Evolutionary conservation across 2,797 vertebrate species (phyloP).

Genomic region (Enteromius radiatus): DNA sequence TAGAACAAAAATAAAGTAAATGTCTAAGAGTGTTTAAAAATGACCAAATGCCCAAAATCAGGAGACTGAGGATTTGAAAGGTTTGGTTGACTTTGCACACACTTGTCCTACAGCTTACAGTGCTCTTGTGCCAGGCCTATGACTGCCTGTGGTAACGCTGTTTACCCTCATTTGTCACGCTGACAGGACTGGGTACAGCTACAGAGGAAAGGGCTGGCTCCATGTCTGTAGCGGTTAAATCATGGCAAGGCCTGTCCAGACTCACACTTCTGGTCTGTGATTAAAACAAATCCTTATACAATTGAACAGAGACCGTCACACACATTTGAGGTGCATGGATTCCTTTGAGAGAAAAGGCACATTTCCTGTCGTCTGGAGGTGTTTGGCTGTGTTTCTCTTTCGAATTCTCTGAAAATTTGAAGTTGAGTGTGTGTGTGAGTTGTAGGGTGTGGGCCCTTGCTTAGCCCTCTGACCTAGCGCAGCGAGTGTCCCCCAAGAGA

Average conservation of each 20-base stretch:
- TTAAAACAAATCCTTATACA: constrained; percentile 33
- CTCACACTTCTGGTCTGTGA: constrained; percentile 30
- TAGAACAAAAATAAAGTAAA: neutral
- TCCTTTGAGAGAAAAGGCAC: neutral
- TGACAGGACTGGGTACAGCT: constrained; percentile 69
- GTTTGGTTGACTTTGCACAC: constrained; percentile 57
- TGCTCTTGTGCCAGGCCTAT: constrained; percentile 70
- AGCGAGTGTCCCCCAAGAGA: constrained; percentile 68
- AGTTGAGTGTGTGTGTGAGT: neutral
- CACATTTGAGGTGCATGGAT: neutral
- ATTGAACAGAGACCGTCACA: constrained; percentile 8
- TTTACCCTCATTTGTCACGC: constrained; percentile 75
- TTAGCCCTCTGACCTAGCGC: constrained; percentile 61
- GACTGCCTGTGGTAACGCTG: constrained; percentile 68
- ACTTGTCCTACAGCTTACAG: constrained; percentile 60
- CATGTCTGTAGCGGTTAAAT: constrained; percentile 30
- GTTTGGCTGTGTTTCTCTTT: constrained; percentile 28
- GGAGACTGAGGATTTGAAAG: neutral
- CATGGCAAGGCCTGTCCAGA: constrained; percentile 16
- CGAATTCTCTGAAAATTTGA: constrained; percentile 26
- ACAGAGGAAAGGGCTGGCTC: constrained; percentile 33
- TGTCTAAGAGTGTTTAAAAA: neutral
- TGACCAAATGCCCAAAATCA: neutral
- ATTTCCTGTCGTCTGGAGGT: constrained; percentile 6
- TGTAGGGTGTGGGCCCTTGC: constrained; percentile 65